These are phyloP conservation scores for Labia minor DNA, from an alignment of 2,888 invertebrate species.

Conservation along the genomic window DNA sequence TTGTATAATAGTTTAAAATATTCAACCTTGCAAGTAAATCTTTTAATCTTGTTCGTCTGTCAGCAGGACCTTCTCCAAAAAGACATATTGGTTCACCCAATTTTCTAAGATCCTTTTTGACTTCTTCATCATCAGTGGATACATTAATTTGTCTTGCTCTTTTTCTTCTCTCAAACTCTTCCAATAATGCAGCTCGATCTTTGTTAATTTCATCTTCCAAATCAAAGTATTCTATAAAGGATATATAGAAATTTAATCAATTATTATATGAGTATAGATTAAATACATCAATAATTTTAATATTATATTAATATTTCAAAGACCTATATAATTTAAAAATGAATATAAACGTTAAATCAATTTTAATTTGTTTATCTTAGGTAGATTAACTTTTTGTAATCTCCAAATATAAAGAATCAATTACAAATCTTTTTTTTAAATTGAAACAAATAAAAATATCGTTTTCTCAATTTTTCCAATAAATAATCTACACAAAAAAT, in stretches of 20 bases:
- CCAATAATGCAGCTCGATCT: slow-evolving; percentile 81
- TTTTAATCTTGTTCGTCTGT: slow-evolving; percentile 79
- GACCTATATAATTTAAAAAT: slow-evolving; percentile 15
- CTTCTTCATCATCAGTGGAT: slow-evolving; percentile 95
- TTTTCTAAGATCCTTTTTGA: slow-evolving; percentile 79
- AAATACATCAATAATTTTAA: background rate
- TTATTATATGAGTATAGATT: slow-evolving; percentile 24
- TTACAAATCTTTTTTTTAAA: too few relatives aligned
- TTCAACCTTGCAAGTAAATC: slow-evolving; percentile 79
- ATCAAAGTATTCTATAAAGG: slow-evolving; percentile 63
- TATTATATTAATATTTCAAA: background rate
- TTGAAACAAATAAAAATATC: too few relatives aligned
- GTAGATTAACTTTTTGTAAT: too few relatives aligned
- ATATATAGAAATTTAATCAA: background rate
- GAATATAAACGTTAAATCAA: too few relatives aligned
- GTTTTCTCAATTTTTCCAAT: too few relatives aligned
- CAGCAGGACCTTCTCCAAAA: slow-evolving; percentile 98
- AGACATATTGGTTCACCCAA: slow-evolving; percentile 92
- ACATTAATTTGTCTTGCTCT: slow-evolving; percentile 92
- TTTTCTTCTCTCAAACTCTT: slow-evolving; percentile 89
- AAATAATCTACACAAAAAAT: too few relatives aligned
- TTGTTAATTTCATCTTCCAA: slow-evolving; percentile 75
- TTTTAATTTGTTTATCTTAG: too few relatives aligned
- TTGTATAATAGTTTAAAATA: too few relatives aligned
- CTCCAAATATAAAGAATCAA: too few relatives aligned